Evolutionary conservation across 2,113 vertebrate species (phyloP).

Genomic region (Petroica traversi): DNA sequence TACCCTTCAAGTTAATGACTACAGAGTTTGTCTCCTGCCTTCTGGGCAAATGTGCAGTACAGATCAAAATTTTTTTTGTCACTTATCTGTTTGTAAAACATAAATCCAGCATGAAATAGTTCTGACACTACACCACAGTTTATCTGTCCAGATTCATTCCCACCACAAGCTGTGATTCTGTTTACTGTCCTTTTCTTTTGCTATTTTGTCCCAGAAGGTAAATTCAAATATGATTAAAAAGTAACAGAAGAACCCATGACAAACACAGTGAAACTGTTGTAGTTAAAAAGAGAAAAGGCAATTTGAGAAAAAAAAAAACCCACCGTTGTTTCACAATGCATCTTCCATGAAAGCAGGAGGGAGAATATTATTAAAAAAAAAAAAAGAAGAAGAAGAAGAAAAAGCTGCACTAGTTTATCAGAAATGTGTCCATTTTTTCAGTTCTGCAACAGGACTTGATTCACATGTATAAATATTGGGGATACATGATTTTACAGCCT

Average conservation of each 20-base stretch:
- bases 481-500: not conserved
- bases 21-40: not conserved
- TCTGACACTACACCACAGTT: not conserved
- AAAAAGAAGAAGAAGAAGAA: too few species aligned
- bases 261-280: not conserved
- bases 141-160: not conserved
- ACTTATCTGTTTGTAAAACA: not conserved
- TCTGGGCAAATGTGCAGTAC: not conserved
- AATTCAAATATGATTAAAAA: not conserved
- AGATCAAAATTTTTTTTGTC: not conserved
- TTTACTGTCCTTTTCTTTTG: not conserved
- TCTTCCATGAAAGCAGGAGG: not conserved
- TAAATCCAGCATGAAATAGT: not conserved
- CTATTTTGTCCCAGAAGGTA: not conserved
- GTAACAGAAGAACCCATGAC: accelerated
- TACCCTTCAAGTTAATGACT: not conserved
- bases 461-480: not conserved
- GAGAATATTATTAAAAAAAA: not conserved
- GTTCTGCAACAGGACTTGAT: not conserved
- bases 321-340: not conserved
- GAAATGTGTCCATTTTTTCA: not conserved
- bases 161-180: not conserved
- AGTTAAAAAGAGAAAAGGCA: not conserved
- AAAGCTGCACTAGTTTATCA: not conserved
- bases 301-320: not conserved